Conservation (phyloP, 2,888 invertebrate genomes). For the Aphrophora alni region DNA sequence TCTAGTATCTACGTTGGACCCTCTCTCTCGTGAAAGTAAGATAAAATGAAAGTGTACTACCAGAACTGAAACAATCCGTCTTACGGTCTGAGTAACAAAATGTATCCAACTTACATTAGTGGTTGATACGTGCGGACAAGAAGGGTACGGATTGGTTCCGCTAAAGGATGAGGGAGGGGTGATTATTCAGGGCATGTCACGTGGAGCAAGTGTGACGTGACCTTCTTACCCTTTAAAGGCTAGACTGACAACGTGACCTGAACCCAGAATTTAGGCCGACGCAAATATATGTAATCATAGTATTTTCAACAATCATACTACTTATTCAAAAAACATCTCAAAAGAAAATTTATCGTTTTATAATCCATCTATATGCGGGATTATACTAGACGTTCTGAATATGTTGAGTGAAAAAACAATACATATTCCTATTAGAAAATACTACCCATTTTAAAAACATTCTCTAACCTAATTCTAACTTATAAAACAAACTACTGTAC, state of each 20-base stretch:
- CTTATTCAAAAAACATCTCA: neutral
- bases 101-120: neutral
- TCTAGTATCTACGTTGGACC: too few relatives aligned
- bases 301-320: neutral
- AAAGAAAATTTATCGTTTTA: too few relatives aligned
- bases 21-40: too few relatives aligned
- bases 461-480: too few relatives aligned
- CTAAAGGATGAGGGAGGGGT: neutral
- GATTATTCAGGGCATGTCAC: neutral
- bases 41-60: too few relatives aligned
- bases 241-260: neutral
- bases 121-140: neutral
- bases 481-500: too few relatives aligned
- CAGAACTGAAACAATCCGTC: too few relatives aligned
- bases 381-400: too few relatives aligned
- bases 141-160: neutral
- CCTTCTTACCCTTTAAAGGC: slow-evolving; percentile 2
- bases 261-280: neutral
- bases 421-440: too few relatives aligned
- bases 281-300: neutral
- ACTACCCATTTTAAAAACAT: too few relatives aligned
- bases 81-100: neutral
- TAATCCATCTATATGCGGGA: too few relatives aligned
- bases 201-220: neutral
- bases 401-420: too few relatives aligned